Evolutionary conservation across 2,113 vertebrate genomes (phyloP), one percentile per base, ranked within the genome.

Genomic region (Hippocampus barbouri): DNA sequence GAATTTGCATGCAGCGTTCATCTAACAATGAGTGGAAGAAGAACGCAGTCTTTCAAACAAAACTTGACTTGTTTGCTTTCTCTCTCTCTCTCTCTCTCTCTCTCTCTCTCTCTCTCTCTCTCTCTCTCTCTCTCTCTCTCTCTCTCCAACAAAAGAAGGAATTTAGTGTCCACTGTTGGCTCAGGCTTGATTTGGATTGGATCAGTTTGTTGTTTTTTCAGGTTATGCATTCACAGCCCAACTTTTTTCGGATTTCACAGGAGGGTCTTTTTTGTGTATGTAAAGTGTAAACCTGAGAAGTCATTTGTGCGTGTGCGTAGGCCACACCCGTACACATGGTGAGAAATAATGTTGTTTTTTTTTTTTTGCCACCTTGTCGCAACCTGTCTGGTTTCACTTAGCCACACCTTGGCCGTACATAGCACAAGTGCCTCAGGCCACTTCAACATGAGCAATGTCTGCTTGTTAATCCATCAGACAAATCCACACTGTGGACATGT

Each of bases 331-430:
- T 82, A 77, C 15, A 45, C 40, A 85, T 79, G 78, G 80, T 76
- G 49, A 25, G 68, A 16, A 70, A 51, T 70, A 84, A 82, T 75
- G n/a, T n/a, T n/a, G 61, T 70, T 78, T 66, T 74, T 59, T 69
- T 78, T 71, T 72, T 78, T 69, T 20, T 18, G n/a, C 75, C 0
- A 41, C 79, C 73, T 12, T 89, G 91, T 78, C 86, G 75, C 18
- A 16, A 88, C 90, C 85, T 89, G 90, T 84, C 77, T n/a, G 68
- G 63, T 86, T 82, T 87, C 65, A 79, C 82, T 83, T 86, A 83
- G 34, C 85, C 82, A 84, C 89, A 90, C 90, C 88, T 90, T 83
- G 76, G 70, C 62, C 81, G 47, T 79, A 66, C 8, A 27, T 77
- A 72, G 86, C 81, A 73, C 41, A 68, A 76, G 76, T 69, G 81